phyloP scores from a whole-genome alignment of 2,797 vertebrate species.

The Xenentodon cancila region DNA sequence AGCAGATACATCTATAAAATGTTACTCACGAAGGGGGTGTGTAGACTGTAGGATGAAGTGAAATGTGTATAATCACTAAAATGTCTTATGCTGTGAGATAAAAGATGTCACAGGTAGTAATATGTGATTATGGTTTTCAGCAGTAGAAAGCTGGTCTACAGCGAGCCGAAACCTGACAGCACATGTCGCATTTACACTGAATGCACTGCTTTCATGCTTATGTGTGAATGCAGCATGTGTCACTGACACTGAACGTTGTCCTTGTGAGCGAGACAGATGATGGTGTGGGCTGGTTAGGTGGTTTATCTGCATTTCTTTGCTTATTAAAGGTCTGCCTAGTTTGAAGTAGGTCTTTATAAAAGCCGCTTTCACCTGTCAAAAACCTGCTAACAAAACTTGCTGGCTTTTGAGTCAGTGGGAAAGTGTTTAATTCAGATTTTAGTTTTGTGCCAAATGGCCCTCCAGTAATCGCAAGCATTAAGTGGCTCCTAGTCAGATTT shows the following conservation, averaged over 20 bases:
- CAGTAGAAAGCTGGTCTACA: not conserved
- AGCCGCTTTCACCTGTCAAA: not conserved
- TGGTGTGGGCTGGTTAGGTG: slow-evolving; percentile 43
- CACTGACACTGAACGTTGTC: slow-evolving; percentile 18
- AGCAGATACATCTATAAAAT: slow-evolving; percentile 23
- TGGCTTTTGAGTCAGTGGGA: not conserved
- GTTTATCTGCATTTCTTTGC: slow-evolving; percentile 31
- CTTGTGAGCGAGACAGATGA: slow-evolving; percentile 44
- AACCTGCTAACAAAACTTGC: not conserved
- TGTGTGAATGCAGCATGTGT: slow-evolving; percentile 36
- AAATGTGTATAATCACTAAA: slow-evolving; percentile 22
- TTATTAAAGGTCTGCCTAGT: slow-evolving; percentile 56
- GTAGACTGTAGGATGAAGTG: not conserved
- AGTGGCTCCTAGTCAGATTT: not conserved
- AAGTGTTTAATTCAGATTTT: not conserved
- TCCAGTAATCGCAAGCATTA: not conserved
- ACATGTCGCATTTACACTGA: slow-evolving; percentile 26
- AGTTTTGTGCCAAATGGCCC: not conserved
- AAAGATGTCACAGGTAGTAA: slow-evolving; percentile 18
- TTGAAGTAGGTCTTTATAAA: slow-evolving; percentile 50
- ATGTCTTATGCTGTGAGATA: slow-evolving; percentile 24
- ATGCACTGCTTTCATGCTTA: slow-evolving; percentile 27
- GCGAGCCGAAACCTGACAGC: slow-evolving; percentile 22
- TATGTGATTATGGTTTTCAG: slow-evolving; percentile 22
- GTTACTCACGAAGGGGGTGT: not conserved